These are phyloP conservation scores for Melipona quadrifasciata DNA, from an alignment of 1,140 invertebrate species.

Conservation along the genomic window DNA sequence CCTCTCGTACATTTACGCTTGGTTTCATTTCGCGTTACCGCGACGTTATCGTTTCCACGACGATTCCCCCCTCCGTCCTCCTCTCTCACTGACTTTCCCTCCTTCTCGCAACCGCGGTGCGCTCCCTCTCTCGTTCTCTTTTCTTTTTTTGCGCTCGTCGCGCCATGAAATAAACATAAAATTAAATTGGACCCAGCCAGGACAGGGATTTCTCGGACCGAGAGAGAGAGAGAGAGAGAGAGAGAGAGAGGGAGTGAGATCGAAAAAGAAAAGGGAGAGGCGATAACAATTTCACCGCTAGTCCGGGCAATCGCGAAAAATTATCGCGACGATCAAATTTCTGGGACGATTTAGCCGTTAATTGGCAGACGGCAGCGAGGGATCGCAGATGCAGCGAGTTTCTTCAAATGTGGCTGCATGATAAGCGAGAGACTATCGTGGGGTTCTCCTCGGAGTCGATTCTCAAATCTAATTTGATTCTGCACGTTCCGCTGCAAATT, in stretches of 20 bases:
- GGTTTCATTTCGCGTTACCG: constrained; percentile 45
- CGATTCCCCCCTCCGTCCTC: constrained; percentile 2
- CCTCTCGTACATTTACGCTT: constrained; percentile 52
- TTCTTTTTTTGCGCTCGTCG: not conserved
- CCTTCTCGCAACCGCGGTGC: too few species aligned
- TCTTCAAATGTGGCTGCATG: not conserved
- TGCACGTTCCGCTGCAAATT: too few species aligned
- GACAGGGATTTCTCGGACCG: constrained; percentile 33
- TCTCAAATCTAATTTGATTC: not conserved
- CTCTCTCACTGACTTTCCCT: not conserved
- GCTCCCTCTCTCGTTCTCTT: not conserved
- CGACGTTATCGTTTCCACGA: constrained; percentile 38
- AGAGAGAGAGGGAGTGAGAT: not conserved
- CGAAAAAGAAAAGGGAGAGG: not conserved
- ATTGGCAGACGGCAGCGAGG: not conserved
- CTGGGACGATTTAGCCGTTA: constrained; percentile 40
- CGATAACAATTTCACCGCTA: constrained; percentile 41
- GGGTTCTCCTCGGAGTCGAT: not conserved
- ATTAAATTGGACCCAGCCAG: constrained; percentile 45
- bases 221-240: not conserved
- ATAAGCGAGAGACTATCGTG: not conserved
- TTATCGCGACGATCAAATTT: constrained; percentile 48
- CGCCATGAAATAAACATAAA: constrained; percentile 49
- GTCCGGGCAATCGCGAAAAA: constrained; percentile 6
- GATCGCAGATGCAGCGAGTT: not conserved